A percentile compares a stretch with the other conserved stretches of the same genome.
Evolutionary conservation across 2,113 vertebrate species (phyloP).

Genomic region (Thunnus maccoyii): DNA sequence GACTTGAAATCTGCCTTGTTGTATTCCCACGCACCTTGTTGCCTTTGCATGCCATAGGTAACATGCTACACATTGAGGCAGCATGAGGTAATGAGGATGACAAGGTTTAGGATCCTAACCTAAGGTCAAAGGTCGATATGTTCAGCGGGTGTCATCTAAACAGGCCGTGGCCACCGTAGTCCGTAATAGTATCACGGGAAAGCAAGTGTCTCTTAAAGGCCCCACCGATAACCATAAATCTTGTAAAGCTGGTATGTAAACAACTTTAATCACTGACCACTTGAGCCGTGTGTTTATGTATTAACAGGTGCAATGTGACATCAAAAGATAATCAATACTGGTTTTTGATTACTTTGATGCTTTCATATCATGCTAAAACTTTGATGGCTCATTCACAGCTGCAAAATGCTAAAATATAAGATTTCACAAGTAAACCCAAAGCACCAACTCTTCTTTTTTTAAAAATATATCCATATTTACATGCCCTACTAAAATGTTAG

Average conservation of each 20-base stretch:
- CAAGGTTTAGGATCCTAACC: slow-evolving; percentile 71
- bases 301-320: slow-evolving; percentile 52
- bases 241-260: slow-evolving; percentile 79
- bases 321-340: slow-evolving; percentile 14
- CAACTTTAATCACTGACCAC: slow-evolving; percentile 81
- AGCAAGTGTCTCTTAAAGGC: slow-evolving; percentile 26
- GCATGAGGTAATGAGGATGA: slow-evolving; percentile 86
- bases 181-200: slow-evolving; percentile 62
- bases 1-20: slow-evolving; percentile 40
- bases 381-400: not conserved
- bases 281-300: slow-evolving; percentile 64
- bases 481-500: too few relatives aligned
- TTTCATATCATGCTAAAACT: not conserved
- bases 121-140: slow-evolving; percentile 75
- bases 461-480: too few relatives aligned
- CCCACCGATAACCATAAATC: slow-evolving; percentile 63
- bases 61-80: slow-evolving; percentile 80
- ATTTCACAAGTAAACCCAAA: too few relatives aligned
- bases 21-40: slow-evolving; percentile 70
- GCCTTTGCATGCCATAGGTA: slow-evolving; percentile 64
- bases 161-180: slow-evolving; percentile 64
- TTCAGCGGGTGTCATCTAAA: slow-evolving; percentile 80
- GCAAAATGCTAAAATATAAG: not conserved
- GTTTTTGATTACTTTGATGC: not conserved
- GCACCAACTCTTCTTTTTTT: too few relatives aligned